Percentiles rank a stretch among this genome's conserved stretches.
Evolutionary conservation across 2,113 vertebrate species (phyloP).

Genomic region (Fulmarus glacialis): DNA sequence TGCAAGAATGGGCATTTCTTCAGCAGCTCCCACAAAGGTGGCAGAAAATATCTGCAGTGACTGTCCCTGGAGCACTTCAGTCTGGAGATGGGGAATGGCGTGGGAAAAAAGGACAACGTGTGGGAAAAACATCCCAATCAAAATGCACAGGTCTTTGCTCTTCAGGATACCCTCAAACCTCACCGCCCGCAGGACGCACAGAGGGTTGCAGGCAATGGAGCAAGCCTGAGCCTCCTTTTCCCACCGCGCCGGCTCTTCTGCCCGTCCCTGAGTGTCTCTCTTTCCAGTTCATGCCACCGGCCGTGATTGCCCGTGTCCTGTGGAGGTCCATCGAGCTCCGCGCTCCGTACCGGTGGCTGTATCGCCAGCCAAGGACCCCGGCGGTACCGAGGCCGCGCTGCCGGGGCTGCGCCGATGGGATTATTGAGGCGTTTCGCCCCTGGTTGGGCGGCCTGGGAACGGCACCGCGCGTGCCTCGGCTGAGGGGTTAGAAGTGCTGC

Average conservation of each 20-base stretch:
- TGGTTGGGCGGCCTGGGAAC: background rate
- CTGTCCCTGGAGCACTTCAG: background rate
- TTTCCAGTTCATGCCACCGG: background rate
- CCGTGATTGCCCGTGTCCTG: accelerated
- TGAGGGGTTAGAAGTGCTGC: constrained; percentile 2
- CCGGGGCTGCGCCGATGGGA: accelerated
- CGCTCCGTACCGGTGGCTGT: background rate
- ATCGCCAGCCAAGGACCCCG: accelerated
- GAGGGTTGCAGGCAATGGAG: background rate
- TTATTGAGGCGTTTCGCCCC: background rate
- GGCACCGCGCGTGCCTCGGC: background rate
- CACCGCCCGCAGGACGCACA: background rate
- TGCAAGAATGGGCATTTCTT: background rate
- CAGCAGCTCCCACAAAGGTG: background rate
- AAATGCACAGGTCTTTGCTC: background rate
- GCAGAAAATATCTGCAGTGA: background rate
- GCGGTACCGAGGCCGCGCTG: accelerated
- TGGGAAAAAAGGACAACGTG: accelerated
- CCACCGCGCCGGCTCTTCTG: background rate
- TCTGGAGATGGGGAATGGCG: background rate
- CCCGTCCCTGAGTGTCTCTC: background rate
- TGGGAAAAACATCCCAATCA: background rate
- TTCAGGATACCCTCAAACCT: background rate
- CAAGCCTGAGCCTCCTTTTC: background rate
- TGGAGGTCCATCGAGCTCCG: background rate